phyloP scores from a whole-genome alignment of 2,797 vertebrate genomes.

The Neomorphus geoffroyi region DNA sequence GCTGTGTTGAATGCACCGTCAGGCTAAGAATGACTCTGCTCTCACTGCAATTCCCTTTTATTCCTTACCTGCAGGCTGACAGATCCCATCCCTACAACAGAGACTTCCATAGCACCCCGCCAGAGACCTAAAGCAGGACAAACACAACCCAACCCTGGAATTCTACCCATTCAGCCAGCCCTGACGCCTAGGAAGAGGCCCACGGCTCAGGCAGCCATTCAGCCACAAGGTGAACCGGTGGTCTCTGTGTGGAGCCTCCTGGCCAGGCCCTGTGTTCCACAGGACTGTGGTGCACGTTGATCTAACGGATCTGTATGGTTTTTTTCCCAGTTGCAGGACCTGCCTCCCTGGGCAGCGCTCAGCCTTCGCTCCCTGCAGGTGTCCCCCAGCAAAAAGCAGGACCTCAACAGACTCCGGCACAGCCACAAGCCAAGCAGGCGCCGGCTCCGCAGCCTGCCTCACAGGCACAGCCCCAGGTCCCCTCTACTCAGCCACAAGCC shows the following conservation, averaged over 20 bases:
- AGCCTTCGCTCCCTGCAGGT: slow-evolving; percentile 72
- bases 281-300: not conserved
- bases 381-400: slow-evolving; percentile 75
- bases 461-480: slow-evolving; percentile 70
- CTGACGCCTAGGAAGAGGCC: slow-evolving; percentile 94
- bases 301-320: not conserved
- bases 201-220: slow-evolving; percentile 76
- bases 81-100: slow-evolving; percentile 92
- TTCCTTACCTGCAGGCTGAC: slow-evolving; percentile 81
- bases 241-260: fast-evolving
- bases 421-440: slow-evolving; percentile 69
- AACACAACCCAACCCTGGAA: slow-evolving; percentile 91
- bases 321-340: slow-evolving; percentile 72
- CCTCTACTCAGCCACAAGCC: slow-evolving; percentile 80
- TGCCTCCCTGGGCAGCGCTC: slow-evolving; percentile 76
- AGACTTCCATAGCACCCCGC: slow-evolving; percentile 96
- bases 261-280: fast-evolving
- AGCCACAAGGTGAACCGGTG: slow-evolving; percentile 75
- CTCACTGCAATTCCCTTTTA: not conserved
- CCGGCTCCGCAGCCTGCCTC: slow-evolving; percentile 64
- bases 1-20: not conserved
- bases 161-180: slow-evolving; percentile 94
- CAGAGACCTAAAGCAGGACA: slow-evolving; percentile 97
- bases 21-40: not conserved
- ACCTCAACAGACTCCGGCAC: slow-evolving; percentile 78